A percentile compares a stretch with the other conserved stretches of the same genome.
These are phyloP conservation scores for Procavia capensis DNA, from an alignment of 2,113 vertebrate species.

Conservation along the genomic window DNA sequence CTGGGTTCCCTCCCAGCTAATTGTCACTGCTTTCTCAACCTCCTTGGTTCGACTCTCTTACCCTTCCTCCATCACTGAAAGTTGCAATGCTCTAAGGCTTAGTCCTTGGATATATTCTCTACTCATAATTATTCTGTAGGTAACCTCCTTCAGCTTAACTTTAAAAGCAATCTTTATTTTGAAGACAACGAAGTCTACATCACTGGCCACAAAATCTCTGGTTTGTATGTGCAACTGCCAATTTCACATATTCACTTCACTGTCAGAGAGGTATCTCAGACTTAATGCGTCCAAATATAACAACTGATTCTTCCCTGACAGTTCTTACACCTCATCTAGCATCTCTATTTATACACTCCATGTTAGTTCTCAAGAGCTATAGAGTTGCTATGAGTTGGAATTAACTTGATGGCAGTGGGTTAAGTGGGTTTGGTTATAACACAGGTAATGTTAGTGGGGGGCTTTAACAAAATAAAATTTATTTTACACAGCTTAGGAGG, in stretches of 20 bases:
- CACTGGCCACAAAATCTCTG: background rate
- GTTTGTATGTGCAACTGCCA: background rate
- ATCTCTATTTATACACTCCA: background rate
- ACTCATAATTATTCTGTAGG: background rate
- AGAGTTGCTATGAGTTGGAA: too few relatives aligned
- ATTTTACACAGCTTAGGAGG: too few relatives aligned
- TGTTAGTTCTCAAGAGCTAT: too few relatives aligned
- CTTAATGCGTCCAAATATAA: background rate
- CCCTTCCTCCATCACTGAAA: background rate
- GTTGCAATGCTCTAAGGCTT: background rate
- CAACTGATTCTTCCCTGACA: background rate
- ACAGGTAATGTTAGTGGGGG: too few relatives aligned
- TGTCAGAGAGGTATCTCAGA: background rate
- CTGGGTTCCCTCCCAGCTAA: background rate
- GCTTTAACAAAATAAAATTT: too few relatives aligned
- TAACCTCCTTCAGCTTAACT: background rate
- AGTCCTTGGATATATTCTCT: background rate
- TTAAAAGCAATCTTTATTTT: background rate
- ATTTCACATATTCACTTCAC: background rate
- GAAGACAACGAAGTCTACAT: background rate
- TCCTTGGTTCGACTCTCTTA: background rate
- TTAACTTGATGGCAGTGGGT: too few relatives aligned
- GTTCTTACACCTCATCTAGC: background rate
- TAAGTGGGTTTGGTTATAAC: too few relatives aligned
- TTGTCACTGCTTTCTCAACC: too few relatives aligned